Conservation (phyloP, 2,888 invertebrate species). For the Rhimphoctona megacephalus region DNA sequence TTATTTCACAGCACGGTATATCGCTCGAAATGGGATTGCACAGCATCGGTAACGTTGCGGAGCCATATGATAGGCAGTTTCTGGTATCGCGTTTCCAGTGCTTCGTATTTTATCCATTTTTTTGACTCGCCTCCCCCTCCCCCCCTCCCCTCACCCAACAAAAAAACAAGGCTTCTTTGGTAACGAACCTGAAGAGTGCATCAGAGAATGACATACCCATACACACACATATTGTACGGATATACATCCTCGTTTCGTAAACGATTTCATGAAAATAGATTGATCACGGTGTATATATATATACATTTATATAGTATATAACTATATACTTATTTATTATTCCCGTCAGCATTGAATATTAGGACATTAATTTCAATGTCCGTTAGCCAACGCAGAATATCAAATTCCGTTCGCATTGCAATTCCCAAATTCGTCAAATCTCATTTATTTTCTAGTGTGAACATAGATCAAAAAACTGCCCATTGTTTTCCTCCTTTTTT, state of each 20-base stretch:
- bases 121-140: slow-evolving; percentile 44
- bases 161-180: slow-evolving; percentile 56
- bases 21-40: slow-evolving; percentile 74
- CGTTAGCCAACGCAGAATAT: slow-evolving; percentile 19
- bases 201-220: slow-evolving; percentile 32
- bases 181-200: slow-evolving; percentile 63
- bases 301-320: not conserved
- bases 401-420: not conserved
- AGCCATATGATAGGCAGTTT: slow-evolving; percentile 55
- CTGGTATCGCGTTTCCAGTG: slow-evolving; percentile 63
- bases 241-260: slow-evolving; percentile 4
- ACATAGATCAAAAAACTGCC: not conserved
- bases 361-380: slow-evolving; percentile 42
- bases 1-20: slow-evolving; percentile 70
- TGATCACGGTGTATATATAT: not conserved
- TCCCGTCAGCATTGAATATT: slow-evolving; percentile 30
- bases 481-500: not conserved
- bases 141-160: not conserved
- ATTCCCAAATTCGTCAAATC: slow-evolving; percentile 1
- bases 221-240: not conserved
- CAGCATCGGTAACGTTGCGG: slow-evolving; percentile 56
- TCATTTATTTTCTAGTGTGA: not conserved
- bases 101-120: slow-evolving; percentile 57
- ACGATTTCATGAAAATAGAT: not conserved
- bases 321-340: not conserved